phyloP scores from a whole-genome alignment of 2,888 invertebrate genomes.

The Auanema freiburgensis region DNA sequence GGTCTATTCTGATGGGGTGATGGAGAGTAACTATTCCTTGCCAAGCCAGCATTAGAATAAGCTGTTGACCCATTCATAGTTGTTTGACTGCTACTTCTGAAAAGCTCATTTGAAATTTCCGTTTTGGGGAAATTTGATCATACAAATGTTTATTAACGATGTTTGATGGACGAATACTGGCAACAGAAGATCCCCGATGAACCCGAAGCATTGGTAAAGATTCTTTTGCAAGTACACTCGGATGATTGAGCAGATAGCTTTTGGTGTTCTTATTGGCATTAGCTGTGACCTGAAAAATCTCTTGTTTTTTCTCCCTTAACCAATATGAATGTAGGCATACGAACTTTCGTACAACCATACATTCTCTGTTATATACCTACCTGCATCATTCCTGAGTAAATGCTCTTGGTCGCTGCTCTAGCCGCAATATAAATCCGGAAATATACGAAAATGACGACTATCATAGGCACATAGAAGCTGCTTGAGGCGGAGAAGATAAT shows the following conservation, averaged over 20 bases:
- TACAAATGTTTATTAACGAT: too few species aligned
- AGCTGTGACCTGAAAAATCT: slow-evolving; percentile 51
- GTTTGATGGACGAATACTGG: slow-evolving; percentile 10
- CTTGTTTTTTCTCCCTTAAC: slow-evolving; percentile 23
- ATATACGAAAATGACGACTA: slow-evolving; percentile 96
- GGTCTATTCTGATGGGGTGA: too few species aligned
- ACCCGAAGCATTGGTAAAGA: slow-evolving; percentile 60
- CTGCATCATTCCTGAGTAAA: slow-evolving; percentile 63
- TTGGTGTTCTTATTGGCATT: slow-evolving; percentile 62
- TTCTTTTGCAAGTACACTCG: slow-evolving; percentile 53
- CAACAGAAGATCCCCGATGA: slow-evolving; percentile 56
- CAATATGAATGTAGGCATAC: not conserved
- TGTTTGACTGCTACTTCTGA: too few species aligned
- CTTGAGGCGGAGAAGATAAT: slow-evolving; percentile 83
- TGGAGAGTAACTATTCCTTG: too few species aligned
- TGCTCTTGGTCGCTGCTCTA: slow-evolving; percentile 60
- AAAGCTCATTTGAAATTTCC: too few species aligned
- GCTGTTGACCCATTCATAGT: too few species aligned
- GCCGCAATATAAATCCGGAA: slow-evolving; percentile 94
- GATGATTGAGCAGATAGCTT: slow-evolving; percentile 58
- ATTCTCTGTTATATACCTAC: slow-evolving; percentile 22
- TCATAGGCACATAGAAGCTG: slow-evolving; percentile 96
- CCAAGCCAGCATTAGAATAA: too few species aligned
- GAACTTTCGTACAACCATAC: not conserved
- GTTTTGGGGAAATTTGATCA: too few species aligned